Percentiles rank a stretch among this genome's conserved stretches.
phyloP scores from a whole-genome alignment of 23 tunicate species.

The Halocynthia aurantium region DNA sequence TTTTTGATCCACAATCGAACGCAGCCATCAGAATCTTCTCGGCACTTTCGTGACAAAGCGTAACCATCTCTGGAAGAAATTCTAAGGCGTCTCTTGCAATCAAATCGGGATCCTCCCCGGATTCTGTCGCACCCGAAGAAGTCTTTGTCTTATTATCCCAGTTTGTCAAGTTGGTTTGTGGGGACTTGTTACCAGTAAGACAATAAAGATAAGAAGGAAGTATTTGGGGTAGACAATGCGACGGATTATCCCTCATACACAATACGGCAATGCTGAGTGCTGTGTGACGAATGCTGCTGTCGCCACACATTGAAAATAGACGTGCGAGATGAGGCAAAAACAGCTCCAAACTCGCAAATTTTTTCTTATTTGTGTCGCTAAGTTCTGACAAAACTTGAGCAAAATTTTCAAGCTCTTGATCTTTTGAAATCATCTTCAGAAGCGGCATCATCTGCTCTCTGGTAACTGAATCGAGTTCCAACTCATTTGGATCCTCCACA shows the following conservation, averaged over 20 bases:
- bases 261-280: slow-evolving; percentile 62
- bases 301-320: slow-evolving; percentile 36
- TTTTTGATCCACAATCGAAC: slow-evolving; percentile 22
- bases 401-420: slow-evolving; percentile 62
- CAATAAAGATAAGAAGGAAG: slow-evolving; percentile 40
- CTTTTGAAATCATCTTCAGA: slow-evolving; percentile 32
- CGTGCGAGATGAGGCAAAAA: slow-evolving; percentile 37
- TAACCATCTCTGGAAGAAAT: slow-evolving; percentile 57
- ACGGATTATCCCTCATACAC: slow-evolving; percentile 42
- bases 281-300: slow-evolving; percentile 31
- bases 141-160: too few relatives aligned
- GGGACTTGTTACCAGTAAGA: slow-evolving; percentile 16
- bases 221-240: slow-evolving; percentile 1
- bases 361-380: slow-evolving; percentile 60
- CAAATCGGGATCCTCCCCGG: background rate
- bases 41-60: slow-evolving; percentile 65
- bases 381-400: slow-evolving; percentile 57
- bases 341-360: slow-evolving; percentile 43
- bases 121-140: too few relatives aligned
- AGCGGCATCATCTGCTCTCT: slow-evolving; percentile 41
- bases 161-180: background rate
- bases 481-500: background rate
- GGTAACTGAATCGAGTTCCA: background rate
- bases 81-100: slow-evolving; percentile 27
- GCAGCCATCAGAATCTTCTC: slow-evolving; percentile 17